These are phyloP conservation scores for Hirudo medicinalis DNA, from an alignment of 1,140 invertebrate genomes.

Conservation along the genomic window DNA sequence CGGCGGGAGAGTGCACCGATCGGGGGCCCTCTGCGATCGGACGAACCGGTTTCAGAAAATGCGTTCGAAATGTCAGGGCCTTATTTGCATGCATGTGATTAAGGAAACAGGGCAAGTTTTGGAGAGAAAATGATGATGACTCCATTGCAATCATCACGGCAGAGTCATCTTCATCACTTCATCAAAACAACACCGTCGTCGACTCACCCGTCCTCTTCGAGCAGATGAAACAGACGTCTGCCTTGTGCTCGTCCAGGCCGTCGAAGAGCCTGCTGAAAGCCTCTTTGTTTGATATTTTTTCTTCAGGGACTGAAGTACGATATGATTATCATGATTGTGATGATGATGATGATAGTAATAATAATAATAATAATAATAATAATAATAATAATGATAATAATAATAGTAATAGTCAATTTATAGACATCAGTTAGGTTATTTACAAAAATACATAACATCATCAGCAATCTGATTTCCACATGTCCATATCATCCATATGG, in stretches of 20 bases:
- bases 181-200: neutral
- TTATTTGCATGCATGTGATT: no score
- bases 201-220: neutral
- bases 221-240: neutral
- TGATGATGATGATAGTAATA: neutral
- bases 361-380: conserved; percentile 1
- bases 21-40: neutral
- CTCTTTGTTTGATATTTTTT: neutral
- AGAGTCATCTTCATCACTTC: no score
- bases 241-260: neutral
- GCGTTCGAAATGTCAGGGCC: neutral
- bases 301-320: neutral
- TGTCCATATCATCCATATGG: no score
- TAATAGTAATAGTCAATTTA: neutral
- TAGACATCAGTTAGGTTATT: no score
- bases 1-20: conserved; percentile 13
- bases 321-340: neutral
- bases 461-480: no score
- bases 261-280: neutral
- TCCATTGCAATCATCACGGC: neutral
- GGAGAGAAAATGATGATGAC: no score
- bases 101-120: no score
- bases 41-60: neutral
- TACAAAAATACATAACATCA: no score
- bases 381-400: conserved; percentile 6